A percentile compares a stretch with the other conserved stretches of the same genome.
Evolutionary conservation across 1,140 invertebrate species (phyloP).

Genomic region (Drosophila micromelanica): DNA sequence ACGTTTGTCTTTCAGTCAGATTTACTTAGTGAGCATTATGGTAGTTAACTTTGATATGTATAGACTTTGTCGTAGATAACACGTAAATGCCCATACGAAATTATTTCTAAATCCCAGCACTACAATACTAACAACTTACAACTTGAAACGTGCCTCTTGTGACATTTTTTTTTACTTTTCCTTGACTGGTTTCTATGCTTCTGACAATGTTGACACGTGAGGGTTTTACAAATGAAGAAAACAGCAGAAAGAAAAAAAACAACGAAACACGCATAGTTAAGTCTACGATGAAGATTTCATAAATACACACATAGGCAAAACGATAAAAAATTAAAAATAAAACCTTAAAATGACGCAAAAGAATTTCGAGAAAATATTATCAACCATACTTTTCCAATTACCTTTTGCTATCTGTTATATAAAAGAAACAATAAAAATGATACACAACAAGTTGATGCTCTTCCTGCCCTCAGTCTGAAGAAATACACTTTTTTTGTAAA

Average conservation of each 20-base stretch:
- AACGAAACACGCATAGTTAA: slow-evolving; percentile 42
- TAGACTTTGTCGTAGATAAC: slow-evolving; percentile 23
- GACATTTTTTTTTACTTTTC: slow-evolving; percentile 48
- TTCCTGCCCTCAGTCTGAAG: neutral
- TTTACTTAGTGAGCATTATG: slow-evolving; percentile 20
- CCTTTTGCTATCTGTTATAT: slow-evolving; percentile 40
- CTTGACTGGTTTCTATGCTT: slow-evolving; percentile 49
- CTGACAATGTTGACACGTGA: slow-evolving; percentile 57
- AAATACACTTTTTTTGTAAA: too few relatives aligned
- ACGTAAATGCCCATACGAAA: slow-evolving; percentile 63
- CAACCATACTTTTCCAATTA: slow-evolving; percentile 51
- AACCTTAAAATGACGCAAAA: slow-evolving; percentile 28
- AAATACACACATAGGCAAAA: slow-evolving; percentile 43
- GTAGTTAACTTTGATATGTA: slow-evolving; percentile 13
- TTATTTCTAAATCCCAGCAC: slow-evolving; percentile 61
- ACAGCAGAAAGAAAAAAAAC: slow-evolving; percentile 31
- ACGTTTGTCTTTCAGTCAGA: slow-evolving; percentile 3
- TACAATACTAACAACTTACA: slow-evolving; percentile 17
- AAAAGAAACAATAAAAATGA: neutral
- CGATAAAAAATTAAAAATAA: slow-evolving; percentile 74
- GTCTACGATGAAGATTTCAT: slow-evolving; percentile 59
- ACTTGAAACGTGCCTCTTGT: slow-evolving; percentile 61
- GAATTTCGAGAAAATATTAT: slow-evolving; percentile 53
- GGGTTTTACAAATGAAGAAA: slow-evolving; percentile 63
- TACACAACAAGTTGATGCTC: neutral